Conservation (phyloP, 2,113 vertebrate species). For the Burhinus oedicnemus region DNA sequence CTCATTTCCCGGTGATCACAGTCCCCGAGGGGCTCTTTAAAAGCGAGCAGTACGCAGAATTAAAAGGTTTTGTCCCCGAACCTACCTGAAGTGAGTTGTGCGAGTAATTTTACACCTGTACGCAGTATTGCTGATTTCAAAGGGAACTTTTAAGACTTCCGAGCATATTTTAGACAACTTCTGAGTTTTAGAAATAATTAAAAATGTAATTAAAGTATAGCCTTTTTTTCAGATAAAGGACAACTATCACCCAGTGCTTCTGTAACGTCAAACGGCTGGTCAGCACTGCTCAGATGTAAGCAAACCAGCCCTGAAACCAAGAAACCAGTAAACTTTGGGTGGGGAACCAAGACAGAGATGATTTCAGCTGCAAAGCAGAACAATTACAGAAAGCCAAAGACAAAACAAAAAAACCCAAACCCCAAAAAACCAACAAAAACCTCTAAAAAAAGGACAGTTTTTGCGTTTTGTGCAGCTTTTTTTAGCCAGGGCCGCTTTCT, state of each 20-base stretch:
- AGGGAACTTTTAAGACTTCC: neutral
- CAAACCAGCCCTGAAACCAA: neutral
- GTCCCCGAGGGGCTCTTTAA: neutral
- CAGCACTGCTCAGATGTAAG: neutral
- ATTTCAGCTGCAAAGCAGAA: neutral
- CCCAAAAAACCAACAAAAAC: neutral
- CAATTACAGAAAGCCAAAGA: too few species aligned
- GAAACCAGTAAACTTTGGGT: neutral
- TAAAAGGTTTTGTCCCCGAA: neutral
- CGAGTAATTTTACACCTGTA: neutral
- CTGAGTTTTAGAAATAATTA: neutral
- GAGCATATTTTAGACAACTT: neutral
- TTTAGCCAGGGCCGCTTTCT: neutral
- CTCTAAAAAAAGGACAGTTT: neutral
- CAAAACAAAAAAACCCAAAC: too few species aligned
- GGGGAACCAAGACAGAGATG: neutral
- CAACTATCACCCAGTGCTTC: neutral
- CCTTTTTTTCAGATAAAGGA: neutral
- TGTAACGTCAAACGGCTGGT: neutral
- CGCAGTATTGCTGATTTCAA: neutral
- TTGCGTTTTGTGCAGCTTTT: neutral
- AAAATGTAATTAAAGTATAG: neutral
- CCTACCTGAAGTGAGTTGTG: neutral
- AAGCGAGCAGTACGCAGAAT: rapidly evolving
- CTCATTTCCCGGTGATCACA: neutral